phyloP scores from a whole-genome alignment of 2,797 vertebrate species.

The Ara ararauna region DNA sequence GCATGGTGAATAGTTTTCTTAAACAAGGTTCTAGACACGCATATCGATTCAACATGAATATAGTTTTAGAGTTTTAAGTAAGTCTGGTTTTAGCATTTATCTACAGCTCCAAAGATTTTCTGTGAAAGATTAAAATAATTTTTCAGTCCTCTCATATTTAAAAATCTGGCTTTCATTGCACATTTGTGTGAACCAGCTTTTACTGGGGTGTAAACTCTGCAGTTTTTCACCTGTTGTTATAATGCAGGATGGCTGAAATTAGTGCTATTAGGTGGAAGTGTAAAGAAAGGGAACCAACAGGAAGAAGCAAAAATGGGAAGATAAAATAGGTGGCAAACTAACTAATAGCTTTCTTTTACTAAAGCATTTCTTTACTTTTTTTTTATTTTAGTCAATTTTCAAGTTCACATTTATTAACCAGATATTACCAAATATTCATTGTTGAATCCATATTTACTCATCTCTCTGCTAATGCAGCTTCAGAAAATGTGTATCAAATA shows the following conservation, averaged over 20 bases:
- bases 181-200: neutral
- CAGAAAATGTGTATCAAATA: neutral
- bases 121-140: slow-evolving; percentile 25
- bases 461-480: neutral
- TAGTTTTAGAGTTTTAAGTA: slow-evolving; percentile 71
- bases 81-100: slow-evolving; percentile 55
- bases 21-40: slow-evolving; percentile 75
- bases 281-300: neutral
- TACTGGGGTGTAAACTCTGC: neutral
- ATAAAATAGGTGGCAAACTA: neutral
- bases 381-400: neutral
- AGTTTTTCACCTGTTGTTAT: neutral
- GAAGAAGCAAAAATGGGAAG: neutral
- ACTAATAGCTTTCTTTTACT: neutral
- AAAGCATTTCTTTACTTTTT: neutral
- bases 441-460: neutral
- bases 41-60: slow-evolving; percentile 76
- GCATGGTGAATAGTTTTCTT: slow-evolving; percentile 78
- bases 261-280: neutral
- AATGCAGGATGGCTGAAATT: neutral
- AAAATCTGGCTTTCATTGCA: slow-evolving; percentile 20
- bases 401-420: neutral
- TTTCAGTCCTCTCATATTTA: slow-evolving; percentile 1
- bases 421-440: neutral
- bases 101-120: slow-evolving; percentile 47